Evolutionary conservation across 2,888 invertebrate species (phyloP), one percentile per base, ranked within the genome.

Genomic region (Lysandra bellargus): DNA sequence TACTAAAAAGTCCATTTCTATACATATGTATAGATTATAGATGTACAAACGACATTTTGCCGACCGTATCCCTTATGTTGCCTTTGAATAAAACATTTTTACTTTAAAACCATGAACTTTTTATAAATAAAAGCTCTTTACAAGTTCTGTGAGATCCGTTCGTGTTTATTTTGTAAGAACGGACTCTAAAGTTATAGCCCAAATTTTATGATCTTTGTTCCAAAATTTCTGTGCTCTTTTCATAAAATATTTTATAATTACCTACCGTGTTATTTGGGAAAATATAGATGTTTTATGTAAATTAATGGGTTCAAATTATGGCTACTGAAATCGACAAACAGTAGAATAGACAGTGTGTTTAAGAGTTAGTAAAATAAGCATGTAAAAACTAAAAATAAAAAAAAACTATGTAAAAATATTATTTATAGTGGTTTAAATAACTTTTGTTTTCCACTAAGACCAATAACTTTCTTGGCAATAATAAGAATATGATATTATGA

Each of bases 31-130:
- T 23, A 23, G 0, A 23, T 23, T 23, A 23, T 23, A 23, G 23
- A 23, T 23, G 9, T 53, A 53, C 40, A 40, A 40, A 17, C n/a
- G n/a, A 61, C 61, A 61, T 61, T 69, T 69, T 69, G 64, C 33
- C 12, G 64, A 69, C 64, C 12, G 4, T 69, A 69, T 33, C 33
- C 69, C 33, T 33, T 33, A 69, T 69, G 33, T 69, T 69, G 30
- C 69, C 33, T 69, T 69, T 69, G 69, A 69, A 69, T 69, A 69
- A 69, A 69, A 69, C 33, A 69, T 69, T 69, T 69, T 33, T 69
- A 33, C 69, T 69, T 69, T 33, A 69, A 64, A 69, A 33, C 12
- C 33, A 4, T 33, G 33, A 69, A 69, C 33, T 69, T 69, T 69
- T 69, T 33, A 69, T 33, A 69, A 69, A 69, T 69, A 69, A 69